Conservation (phyloP, 1,140 invertebrate species). For the Apis florea region DNA sequence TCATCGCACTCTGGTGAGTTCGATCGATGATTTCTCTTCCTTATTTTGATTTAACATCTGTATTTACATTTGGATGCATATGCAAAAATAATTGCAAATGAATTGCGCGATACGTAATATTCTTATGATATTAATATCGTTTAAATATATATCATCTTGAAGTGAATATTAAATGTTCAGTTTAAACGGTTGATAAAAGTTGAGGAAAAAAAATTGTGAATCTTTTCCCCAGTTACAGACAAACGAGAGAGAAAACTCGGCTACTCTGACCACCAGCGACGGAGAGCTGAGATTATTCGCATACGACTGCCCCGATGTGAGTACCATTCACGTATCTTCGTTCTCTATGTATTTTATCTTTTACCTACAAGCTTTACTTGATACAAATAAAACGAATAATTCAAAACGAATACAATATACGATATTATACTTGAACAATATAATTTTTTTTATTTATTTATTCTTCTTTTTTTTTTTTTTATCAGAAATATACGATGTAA, state of each 20-base stretch:
- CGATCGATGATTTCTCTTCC: no score
- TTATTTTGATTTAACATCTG: no score
- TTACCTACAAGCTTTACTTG: slow-evolving; percentile 42
- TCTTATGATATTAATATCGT: no score
- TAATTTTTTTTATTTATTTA: no score
- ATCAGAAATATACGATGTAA: slow-evolving; percentile 23
- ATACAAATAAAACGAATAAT: slow-evolving; percentile 5
- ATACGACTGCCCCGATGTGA: slow-evolving; percentile 79
- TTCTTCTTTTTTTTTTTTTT: neutral
- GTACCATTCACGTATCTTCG: slow-evolving; percentile 54
- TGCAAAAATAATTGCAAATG: no score
- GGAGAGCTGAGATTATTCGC: slow-evolving; percentile 78
- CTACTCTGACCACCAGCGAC: slow-evolving; percentile 78
- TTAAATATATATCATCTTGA: no score
- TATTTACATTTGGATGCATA: no score
- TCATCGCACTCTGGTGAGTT: slow-evolving; percentile 76
- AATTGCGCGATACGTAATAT: no score
- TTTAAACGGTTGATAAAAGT: no score
- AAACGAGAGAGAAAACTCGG: slow-evolving; percentile 78
- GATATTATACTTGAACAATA: neutral
- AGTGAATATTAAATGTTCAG: no score
- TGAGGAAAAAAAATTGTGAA: no score
- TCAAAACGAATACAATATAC: slow-evolving; percentile 18
- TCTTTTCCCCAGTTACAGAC: slow-evolving; percentile 74
- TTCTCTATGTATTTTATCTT: slow-evolving; percentile 17